Percentiles rank a stretch among this genome's conserved stretches.
phyloP scores from a whole-genome alignment of 2,113 vertebrate species.

The Myotis lucifugus region DNA sequence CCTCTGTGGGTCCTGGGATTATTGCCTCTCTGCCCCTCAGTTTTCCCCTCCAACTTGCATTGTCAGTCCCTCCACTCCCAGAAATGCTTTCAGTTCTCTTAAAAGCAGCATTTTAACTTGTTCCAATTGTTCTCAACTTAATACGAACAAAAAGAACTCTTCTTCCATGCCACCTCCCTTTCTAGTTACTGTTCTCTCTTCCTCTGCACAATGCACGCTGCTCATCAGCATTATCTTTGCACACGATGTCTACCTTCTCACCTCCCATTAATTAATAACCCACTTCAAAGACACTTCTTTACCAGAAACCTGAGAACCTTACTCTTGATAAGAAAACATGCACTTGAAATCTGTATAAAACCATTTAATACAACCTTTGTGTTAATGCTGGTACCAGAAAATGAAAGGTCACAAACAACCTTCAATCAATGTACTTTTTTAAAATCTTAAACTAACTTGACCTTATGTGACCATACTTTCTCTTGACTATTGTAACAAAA shows the following conservation, averaged over 20 bases:
- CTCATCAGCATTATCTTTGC: neutral
- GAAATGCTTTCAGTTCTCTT: neutral
- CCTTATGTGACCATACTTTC: neutral
- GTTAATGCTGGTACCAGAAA: conserved; percentile 12
- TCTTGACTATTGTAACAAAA: neutral
- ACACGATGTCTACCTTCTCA: neutral
- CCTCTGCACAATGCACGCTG: neutral
- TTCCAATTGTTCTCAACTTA: neutral
- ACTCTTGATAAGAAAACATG: conserved; percentile 17
- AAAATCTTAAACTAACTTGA: conserved; percentile 11
- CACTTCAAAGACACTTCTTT: neutral
- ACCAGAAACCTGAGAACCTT: neutral
- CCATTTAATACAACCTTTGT: neutral
- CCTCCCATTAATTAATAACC: neutral
- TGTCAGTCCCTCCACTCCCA: neutral
- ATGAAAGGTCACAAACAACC: neutral
- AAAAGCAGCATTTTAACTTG: conserved; percentile 12
- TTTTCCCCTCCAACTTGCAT: neutral
- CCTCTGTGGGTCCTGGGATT: fast-evolving
- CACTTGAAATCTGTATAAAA: neutral
- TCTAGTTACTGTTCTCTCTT: neutral
- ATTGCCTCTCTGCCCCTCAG: neutral
- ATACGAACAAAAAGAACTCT: neutral
- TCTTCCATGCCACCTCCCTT: neutral
- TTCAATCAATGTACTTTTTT: neutral